phyloP scores from a whole-genome alignment of 1,140 invertebrate genomes.

The Scaptomyza pallida region DNA sequence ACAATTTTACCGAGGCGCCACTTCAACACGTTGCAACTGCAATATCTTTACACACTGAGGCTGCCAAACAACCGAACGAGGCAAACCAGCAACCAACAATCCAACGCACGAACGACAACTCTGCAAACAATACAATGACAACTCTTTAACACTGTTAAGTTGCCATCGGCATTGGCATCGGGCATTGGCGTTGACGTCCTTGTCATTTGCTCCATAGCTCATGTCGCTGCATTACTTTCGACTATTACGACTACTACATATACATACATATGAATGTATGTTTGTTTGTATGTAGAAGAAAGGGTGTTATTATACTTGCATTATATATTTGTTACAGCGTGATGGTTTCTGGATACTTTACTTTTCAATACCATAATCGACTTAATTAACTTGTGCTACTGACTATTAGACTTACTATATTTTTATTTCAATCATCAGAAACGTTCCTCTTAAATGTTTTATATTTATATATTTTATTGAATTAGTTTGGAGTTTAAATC shows the following conservation, averaged over 20 bases:
- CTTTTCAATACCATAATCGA: too few species aligned
- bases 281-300: background rate
- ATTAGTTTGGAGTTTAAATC: too few species aligned
- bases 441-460: too few species aligned
- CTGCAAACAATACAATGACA: slow-evolving; percentile 78
- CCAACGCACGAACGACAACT: slow-evolving; percentile 70
- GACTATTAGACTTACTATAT: too few species aligned
- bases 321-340: background rate
- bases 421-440: too few species aligned
- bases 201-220: slow-evolving; percentile 22
- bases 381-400: too few species aligned
- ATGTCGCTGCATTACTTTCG: slow-evolving; percentile 1
- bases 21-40: slow-evolving; percentile 80
- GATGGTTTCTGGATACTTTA: background rate
- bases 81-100: background rate
- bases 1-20: slow-evolving; percentile 78
- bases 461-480: too few species aligned
- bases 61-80: slow-evolving; percentile 27
- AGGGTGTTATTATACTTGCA: background rate
- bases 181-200: slow-evolving; percentile 34
- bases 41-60: slow-evolving; percentile 65
- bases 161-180: slow-evolving; percentile 38
- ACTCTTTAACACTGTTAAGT: slow-evolving; percentile 80
- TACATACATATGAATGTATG: too few species aligned
- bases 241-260: background rate